Evolutionary conservation across 2,797 vertebrate genomes (phyloP).

Genomic region (Acipenser oxyrinchus): DNA sequence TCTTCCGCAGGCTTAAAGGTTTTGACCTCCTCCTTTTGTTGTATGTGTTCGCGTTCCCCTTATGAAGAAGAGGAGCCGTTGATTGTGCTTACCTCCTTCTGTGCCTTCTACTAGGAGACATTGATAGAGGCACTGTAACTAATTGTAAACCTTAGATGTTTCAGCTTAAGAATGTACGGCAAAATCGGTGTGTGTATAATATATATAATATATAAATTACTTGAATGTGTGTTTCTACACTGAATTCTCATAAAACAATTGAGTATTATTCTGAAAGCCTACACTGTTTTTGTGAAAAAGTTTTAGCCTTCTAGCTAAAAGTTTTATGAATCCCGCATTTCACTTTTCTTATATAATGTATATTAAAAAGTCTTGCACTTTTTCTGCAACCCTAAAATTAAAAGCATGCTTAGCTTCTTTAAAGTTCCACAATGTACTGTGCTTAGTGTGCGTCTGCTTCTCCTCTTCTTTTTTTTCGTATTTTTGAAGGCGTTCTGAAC

Average conservation of each 20-base stretch:
- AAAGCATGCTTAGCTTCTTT: too few relatives aligned
- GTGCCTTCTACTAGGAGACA: conserved; percentile 56
- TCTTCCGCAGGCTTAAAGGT: conserved; percentile 41
- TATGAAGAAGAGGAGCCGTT: conserved; percentile 44
- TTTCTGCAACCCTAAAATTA: too few relatives aligned
- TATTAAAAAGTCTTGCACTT: too few relatives aligned
- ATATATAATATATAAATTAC: too few relatives aligned
- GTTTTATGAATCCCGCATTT: too few relatives aligned
- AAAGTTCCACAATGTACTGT: conserved; percentile 45
- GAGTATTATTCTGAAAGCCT: too few relatives aligned
- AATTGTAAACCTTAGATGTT: conserved; percentile 63
- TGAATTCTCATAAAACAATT: too few relatives aligned
- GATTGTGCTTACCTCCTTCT: conserved; percentile 54
- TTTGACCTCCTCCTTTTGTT: conserved; percentile 57
- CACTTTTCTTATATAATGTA: too few relatives aligned
- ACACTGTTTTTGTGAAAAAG: too few relatives aligned
- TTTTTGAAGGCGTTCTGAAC: background rate
- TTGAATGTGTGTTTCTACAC: too few relatives aligned
- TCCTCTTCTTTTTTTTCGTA: background rate
- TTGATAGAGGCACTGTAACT: conserved; percentile 66
- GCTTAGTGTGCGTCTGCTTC: conserved; percentile 25
- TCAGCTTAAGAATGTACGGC: conserved; percentile 49
- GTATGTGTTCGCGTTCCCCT: conserved; percentile 32
- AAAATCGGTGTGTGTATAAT: background rate
- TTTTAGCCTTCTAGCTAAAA: too few relatives aligned